Percentiles rank a stretch among this genome's conserved stretches.
These are phyloP conservation scores for Blastobasis adustella DNA, from an alignment of 2,888 invertebrate genomes.

Conservation along the genomic window DNA sequence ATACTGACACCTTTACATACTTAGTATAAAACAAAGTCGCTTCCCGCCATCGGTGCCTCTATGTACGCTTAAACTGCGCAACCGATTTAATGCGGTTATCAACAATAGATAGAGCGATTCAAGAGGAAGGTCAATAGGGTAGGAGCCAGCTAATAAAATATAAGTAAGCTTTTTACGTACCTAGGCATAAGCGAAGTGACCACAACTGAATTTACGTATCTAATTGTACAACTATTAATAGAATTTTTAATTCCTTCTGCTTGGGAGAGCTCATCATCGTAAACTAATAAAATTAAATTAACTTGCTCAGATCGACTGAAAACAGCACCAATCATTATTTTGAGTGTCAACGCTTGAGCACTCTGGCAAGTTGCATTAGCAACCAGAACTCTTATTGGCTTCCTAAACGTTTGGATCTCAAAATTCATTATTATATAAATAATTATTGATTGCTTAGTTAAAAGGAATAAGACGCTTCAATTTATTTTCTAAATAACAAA, in stretches of 20 bases:
- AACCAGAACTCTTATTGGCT: slow-evolving; percentile 44
- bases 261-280: slow-evolving; percentile 35
- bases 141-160: too few species aligned
- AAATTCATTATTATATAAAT: slow-evolving; percentile 39
- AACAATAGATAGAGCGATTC: too few species aligned
- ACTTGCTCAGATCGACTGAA: slow-evolving; percentile 45
- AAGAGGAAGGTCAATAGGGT: too few species aligned
- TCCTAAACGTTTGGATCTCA: slow-evolving; percentile 22
- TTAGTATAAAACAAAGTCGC: too few species aligned
- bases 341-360: slow-evolving; percentile 36
- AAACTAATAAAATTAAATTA: slow-evolving; percentile 46
- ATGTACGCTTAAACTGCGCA: too few species aligned
- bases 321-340: slow-evolving; percentile 45
- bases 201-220: slow-evolving; percentile 37
- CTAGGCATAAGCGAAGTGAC: slow-evolving; percentile 49
- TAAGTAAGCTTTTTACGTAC: slow-evolving; percentile 21
- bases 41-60: too few species aligned
- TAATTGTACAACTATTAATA: slow-evolving; percentile 40
- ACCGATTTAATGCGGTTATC: too few species aligned
- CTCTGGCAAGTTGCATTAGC: slow-evolving; percentile 44
- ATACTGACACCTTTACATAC: too few species aligned
- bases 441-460: too few species aligned
- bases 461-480: too few species aligned
- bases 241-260: slow-evolving; percentile 40
- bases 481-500: too few species aligned